A percentile compares a stretch with the other conserved stretches of the same genome.
Evolutionary conservation across 37 sponge, comb jelly and placozoan species (phyloP).

Genomic region (Chondrilla cf. caribensis): DNA sequence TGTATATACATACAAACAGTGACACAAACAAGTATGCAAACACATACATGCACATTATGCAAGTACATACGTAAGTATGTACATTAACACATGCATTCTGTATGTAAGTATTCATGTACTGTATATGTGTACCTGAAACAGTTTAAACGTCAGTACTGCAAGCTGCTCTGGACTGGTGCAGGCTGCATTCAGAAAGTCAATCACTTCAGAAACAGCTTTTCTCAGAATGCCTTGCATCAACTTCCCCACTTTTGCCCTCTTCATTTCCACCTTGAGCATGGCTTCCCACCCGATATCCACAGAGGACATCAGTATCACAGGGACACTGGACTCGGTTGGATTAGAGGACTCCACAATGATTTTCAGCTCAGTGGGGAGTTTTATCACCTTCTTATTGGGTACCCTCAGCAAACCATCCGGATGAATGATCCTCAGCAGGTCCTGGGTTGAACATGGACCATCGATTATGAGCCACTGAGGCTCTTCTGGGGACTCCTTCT

Average conservation of each 20-base stretch:
- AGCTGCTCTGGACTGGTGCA: too few species aligned
- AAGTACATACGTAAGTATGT: too few species aligned
- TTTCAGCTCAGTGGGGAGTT: not conserved
- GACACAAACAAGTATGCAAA: too few species aligned
- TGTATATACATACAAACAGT: too few species aligned
- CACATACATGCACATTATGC: too few species aligned
- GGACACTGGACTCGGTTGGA: not conserved
- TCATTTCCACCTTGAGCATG: not conserved
- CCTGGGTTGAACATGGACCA: not conserved
- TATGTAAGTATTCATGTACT: too few species aligned
- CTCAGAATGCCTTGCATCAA: too few species aligned
- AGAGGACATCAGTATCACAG: slow-evolving; percentile 3
- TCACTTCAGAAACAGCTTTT: too few species aligned
- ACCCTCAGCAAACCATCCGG: not conserved
- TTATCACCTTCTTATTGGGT: slow-evolving; percentile 4
- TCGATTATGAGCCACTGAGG: slow-evolving; percentile 6
- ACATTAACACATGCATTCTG: too few species aligned
- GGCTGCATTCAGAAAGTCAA: too few species aligned
- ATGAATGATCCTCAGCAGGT: not conserved
- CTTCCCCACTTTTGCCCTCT: not conserved
- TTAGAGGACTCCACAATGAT: slow-evolving; percentile 10
- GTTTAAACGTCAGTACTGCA: too few species aligned
- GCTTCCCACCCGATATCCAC: slow-evolving; percentile 45
- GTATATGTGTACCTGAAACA: too few species aligned
- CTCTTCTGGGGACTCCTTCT: not conserved